These are phyloP conservation scores for Gryllus longicercus DNA, from an alignment of 2,888 invertebrate species.

Conservation along the genomic window DNA sequence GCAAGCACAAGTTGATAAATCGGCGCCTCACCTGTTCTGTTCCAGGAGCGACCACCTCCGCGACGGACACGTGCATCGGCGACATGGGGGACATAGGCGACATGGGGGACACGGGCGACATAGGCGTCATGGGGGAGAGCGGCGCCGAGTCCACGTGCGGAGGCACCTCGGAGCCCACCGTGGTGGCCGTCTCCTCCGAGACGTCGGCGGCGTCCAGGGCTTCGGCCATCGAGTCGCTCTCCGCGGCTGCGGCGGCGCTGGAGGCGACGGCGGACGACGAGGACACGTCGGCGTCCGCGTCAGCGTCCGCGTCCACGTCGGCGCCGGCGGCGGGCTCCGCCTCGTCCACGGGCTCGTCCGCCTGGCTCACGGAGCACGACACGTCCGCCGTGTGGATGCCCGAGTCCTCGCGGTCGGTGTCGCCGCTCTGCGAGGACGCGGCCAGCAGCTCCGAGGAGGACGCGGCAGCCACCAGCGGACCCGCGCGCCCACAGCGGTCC, in stretches of 20 bases:
- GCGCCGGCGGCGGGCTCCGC: conserved; percentile 37
- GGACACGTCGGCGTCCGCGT: neutral
- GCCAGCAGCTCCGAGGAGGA: conserved; percentile 58
- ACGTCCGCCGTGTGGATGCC: conserved; percentile 77
- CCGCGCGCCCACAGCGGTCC: conserved; percentile 48
- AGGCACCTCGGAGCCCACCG: neutral
- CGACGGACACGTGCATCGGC: neutral
- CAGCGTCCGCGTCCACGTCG: neutral
- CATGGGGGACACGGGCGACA: neutral
- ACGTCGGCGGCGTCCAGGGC: neutral
- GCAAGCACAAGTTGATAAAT: no score
- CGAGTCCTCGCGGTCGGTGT: conserved; percentile 72
- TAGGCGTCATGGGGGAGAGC: neutral
- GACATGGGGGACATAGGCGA: neutral
- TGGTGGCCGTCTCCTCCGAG: neutral
- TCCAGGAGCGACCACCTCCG: neutral
- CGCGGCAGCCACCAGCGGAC: conserved; percentile 47
- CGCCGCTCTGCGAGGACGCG: conserved; percentile 52
- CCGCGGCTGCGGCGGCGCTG: neutral
- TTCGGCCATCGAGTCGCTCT: neutral
- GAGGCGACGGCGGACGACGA: neutral
- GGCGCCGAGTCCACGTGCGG: neutral
- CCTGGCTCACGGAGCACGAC: conserved; percentile 68
- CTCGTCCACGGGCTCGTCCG: conserved; percentile 65
- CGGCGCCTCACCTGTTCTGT: no score